Base-by-base conservation (phyloP, 2,113 vertebrate species). In the Oryzias melastigma region DNA sequence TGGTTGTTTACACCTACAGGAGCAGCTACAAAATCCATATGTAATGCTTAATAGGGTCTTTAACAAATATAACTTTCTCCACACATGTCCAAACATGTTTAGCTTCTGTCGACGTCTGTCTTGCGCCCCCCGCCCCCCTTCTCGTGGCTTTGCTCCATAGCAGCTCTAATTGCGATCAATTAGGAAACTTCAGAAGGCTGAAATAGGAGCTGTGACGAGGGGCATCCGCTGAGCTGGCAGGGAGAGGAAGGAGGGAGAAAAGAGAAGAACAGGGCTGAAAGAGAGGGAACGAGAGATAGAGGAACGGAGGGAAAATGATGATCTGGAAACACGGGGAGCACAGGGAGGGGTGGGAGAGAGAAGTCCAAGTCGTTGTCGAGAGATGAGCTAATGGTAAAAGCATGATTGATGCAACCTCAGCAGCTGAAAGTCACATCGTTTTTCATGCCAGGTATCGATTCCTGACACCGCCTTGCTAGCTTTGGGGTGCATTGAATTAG, bases 121-220 rank as follows among this genome's bases (percentile, higher is more conserved):
- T 84, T 65, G 73, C 74, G 5, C 44, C 50, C 49, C 17, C 59
- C 47, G n/a, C 29, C 3, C 18, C 51, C 42, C n/a, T 14, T 27
- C 25, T 60, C 42, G 43, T 57, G 68, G 73, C 50, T 68, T 71
- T 71, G 60, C 74, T 81, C 75, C 67, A 53, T 63, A 78, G 75
- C 62, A 41, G 80, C 85, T 89, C 85, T 89, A 89, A 89, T 87
- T 87, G 87, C 85, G 77, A 89, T 89, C 87, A 87, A 89, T 89
- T 89, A 89, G 82, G 87, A 89, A 89, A 89, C 87, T 87, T 87
- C 85, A 89, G 87, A 89, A 86, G 87, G 84, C 78, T 89, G 87
- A 89, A 89, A 89, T 84, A 72, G 81, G 87, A 89, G 87, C 85
- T 85, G 83, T 83, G 87, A 87, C 85, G 83, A 75, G 87, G 85